These are phyloP conservation scores for Drosophila prolongata DNA, from an alignment of 2,888 invertebrate species.

Conservation along the genomic window DNA sequence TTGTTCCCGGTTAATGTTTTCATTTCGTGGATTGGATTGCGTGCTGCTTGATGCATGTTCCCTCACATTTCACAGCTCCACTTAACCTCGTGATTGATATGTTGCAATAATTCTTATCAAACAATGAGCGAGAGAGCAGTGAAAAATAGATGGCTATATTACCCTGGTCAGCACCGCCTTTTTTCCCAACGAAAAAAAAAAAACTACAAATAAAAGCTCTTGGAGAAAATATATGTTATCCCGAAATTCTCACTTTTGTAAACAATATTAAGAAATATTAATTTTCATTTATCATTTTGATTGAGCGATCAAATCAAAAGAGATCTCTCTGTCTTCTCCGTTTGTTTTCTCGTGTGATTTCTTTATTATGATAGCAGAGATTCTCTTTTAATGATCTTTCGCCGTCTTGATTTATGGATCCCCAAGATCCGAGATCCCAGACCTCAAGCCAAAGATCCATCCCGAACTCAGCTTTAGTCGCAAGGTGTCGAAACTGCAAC, in stretches of 20 bases:
- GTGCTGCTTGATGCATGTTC: constrained; percentile 77
- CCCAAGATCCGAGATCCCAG: constrained; percentile 1
- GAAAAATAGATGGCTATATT: constrained; percentile 52
- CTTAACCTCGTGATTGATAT: constrained; percentile 76
- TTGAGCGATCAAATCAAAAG: constrained; percentile 83
- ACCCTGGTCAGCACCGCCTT: constrained; percentile 4
- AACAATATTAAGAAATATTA: constrained; percentile 84
- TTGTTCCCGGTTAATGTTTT: constrained; percentile 72
- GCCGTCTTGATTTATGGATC: constrained; percentile 72
- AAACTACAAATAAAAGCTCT: constrained; percentile 11
- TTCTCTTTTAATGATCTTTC: constrained; percentile 75
- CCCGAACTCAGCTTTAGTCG: constrained; percentile 38
- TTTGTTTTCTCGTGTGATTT: constrained; percentile 78
- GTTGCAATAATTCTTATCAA: constrained; percentile 79
- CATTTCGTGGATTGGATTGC: constrained; percentile 67
- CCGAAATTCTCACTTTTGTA: constrained; percentile 82
- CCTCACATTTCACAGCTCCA: constrained; percentile 75
- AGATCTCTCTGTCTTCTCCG: constrained; percentile 20
- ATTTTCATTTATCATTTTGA: constrained; percentile 84
- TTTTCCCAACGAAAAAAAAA: not conserved
- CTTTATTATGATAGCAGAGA: constrained; percentile 79
- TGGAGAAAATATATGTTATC: constrained; percentile 29
- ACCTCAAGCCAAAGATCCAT: constrained; percentile 7
- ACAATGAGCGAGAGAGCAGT: constrained; percentile 61
- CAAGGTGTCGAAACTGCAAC: constrained; percentile 78